Evolutionary conservation across 2,113 vertebrate species (phyloP).

Genomic region (Lota lota): DNA sequence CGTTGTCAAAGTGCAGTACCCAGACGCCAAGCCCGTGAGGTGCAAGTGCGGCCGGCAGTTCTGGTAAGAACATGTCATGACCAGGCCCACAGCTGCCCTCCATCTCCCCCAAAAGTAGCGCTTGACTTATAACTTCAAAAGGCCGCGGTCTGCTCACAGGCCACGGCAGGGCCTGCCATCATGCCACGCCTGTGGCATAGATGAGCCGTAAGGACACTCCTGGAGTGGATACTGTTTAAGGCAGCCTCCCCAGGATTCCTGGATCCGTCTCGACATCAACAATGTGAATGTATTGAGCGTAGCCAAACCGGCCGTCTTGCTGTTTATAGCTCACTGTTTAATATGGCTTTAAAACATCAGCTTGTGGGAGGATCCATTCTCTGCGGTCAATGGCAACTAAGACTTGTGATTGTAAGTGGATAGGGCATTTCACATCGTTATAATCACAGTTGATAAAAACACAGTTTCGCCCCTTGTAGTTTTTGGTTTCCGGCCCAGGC

Average conservation of each 20-base stretch:
- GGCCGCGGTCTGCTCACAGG: neutral
- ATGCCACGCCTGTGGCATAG: constrained; percentile 7
- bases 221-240: constrained; percentile 7
- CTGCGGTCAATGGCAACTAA: too few species aligned
- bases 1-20: constrained; percentile 99
- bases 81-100: too few species aligned
- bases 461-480: too few species aligned
- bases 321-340: neutral
- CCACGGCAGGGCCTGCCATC: constrained; percentile 12
- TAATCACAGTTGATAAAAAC: too few species aligned
- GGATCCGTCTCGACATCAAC: neutral
- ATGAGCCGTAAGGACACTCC: too few species aligned
- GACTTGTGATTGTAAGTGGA: too few species aligned
- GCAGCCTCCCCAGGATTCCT: constrained; percentile 4
- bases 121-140: too few species aligned
- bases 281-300: neutral
- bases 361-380: neutral
- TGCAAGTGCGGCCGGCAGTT: constrained; percentile 99
- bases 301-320: neutral
- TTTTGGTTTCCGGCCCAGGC: too few species aligned
- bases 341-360: neutral
- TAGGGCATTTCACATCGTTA: too few species aligned
- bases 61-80: constrained; percentile 79
- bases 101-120: neutral
- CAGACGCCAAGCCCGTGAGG: constrained; percentile 97